Percentiles rank a stretch among this genome's conserved stretches.
phyloP scores from a whole-genome alignment of 35 echinoderm and acorn worm species.

The Holothuria glaberrima region DNA sequence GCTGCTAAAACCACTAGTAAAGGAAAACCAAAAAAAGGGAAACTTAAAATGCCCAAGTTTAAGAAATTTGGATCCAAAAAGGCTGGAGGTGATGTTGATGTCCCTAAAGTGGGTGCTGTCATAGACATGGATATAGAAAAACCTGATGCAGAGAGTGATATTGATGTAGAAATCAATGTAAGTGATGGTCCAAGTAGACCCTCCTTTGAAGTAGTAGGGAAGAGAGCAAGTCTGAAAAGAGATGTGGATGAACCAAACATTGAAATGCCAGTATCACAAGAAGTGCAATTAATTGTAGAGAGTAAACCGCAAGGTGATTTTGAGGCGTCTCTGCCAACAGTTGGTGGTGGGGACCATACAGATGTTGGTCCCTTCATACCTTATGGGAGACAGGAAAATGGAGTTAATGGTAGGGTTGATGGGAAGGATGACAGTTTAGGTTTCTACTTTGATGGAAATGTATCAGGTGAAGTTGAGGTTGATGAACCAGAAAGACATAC shows the following conservation, averaged over 20 bases:
- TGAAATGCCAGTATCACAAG: slow-evolving; percentile 14
- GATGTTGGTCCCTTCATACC: neutral
- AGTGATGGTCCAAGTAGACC: neutral
- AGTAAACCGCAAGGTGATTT: neutral
- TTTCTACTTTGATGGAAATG: neutral
- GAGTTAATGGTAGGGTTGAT: too few relatives aligned
- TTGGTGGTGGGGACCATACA: too few relatives aligned
- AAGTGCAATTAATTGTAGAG: slow-evolving; percentile 14
- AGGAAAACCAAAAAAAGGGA: slow-evolving; percentile 14
- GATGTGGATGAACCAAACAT: neutral
- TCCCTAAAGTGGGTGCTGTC: neutral
- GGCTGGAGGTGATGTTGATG: neutral
- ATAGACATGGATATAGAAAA: neutral
- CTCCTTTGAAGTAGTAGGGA: slow-evolving; percentile 29
- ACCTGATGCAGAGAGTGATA: neutral
- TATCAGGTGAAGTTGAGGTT: neutral
- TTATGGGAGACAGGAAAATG: too few relatives aligned
- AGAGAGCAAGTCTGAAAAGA: slow-evolving; percentile 47
- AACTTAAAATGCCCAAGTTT: slow-evolving; percentile 33
- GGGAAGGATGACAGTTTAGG: neutral
- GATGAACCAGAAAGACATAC: neutral
- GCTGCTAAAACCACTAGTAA: neutral
- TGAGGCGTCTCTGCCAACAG: neutral
- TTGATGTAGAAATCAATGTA: neutral
- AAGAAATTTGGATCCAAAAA: slow-evolving; percentile 35